Base-by-base conservation (phyloP, 2,797 vertebrate species). In the Enteromius anoplus region DNA sequence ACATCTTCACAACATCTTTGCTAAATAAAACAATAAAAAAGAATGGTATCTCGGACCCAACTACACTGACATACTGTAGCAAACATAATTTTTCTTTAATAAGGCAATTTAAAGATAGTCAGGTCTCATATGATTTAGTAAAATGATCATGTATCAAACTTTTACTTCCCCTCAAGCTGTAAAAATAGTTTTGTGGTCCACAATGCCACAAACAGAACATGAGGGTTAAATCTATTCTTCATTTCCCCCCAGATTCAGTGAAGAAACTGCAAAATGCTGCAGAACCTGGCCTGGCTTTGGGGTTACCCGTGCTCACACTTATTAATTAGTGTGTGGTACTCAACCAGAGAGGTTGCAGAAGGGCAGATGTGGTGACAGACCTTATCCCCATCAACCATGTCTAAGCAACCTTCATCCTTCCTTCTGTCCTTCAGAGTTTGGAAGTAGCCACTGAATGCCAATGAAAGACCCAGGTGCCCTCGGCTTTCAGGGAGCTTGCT, bases 401-500 rank as follows among this genome's bases (percentile, higher is more conserved):
- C 88, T 90, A 89, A 92, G 93, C 91, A 92, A 92, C 92, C 93
- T 92, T 93, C 90, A 92, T 92, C 91, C 91, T 93, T 92, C 79
- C 75, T 81, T 55, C 68, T 79, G 86, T 88, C 85, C 81, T 87
- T 86, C 80, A 81, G 42, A 49, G 80, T 75, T 62, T 69, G 64
- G 55, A 75, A 58, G 80, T 84, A 55, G 83, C 58, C 11, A 32
- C 45, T 78, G 89, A 84, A 90, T 90, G 88, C 83, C 87, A 88
- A 90, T 88, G 84, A 88, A 88, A 79, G 72, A 78, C 69, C 86
- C 62, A 58, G 49, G 71, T 86, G 86, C 85, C 84, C 87, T 82
- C 75, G 6, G 82, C 86, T 75, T 84, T 86, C 77, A 78, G 69
- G 64, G 84, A 76, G 76, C 83, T 81, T 78, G 84, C 81, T 81